Evolutionary conservation across 2,113 vertebrate genomes (phyloP), one percentile per base, ranked within the genome.

Genomic region (Gila orcuttii): DNA sequence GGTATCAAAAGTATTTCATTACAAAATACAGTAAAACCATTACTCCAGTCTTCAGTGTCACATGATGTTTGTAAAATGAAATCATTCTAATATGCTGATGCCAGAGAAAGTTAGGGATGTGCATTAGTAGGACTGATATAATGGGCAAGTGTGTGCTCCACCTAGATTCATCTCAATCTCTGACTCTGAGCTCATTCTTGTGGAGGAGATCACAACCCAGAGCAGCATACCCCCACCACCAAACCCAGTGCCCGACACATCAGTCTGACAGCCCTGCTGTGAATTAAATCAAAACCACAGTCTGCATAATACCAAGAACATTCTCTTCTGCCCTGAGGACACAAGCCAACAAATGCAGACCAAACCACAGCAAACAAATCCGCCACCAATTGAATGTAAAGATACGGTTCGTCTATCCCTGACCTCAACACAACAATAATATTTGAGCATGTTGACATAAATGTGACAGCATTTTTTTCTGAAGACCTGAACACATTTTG

Each of bases 271-370:
- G 73, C 60, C 62, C 21, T 33, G 23, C 59, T 64, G 62, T 50
- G 47, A 85, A 55, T 47, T 50, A 66, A 36, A 78, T 50, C 12
- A 25, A 77, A 57, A 66, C 45, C 45, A 31, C 21, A 55, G 59
- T 78, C 57, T 66, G 62, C 59, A 68, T 45, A 85, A 66, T 64
- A 33, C 39, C 45, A 33, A 82, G 9, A 69, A 82, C 80, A 82
- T 69, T 15, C 31, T 11, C 19, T 31, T 82, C 9, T 82, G 80
- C 62, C 62, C 80, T 28, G 45, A 69, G 62, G 62, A 82, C 28
- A 69, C 42, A n/a, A 33, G 6, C 45, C 60, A 77, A 62, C 83
- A 84, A 85, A 77, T 62, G 73, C 5, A 50, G 74, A 68, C 59
- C 17, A 28, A 77, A 47, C 57, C 60, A 25, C n/a, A 68, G 52